Base-by-base conservation (phyloP, 2,113 vertebrate genomes). In the Mus spicilegus region DNA sequence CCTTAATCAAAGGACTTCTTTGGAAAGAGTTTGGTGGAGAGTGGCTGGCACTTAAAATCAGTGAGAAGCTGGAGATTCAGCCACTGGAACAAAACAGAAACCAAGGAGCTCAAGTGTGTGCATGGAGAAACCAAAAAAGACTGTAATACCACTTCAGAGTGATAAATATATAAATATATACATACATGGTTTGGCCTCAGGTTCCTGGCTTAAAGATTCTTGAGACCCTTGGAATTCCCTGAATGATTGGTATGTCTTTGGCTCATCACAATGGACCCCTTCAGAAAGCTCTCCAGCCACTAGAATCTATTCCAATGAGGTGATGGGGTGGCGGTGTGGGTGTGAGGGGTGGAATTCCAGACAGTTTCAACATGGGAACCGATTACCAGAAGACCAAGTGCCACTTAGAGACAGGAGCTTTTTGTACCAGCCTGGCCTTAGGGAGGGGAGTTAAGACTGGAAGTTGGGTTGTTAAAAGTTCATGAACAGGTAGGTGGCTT, bases 1-100 rank as follows among this genome's bases (percentile, higher is more conserved):
- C 87, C 49, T 70, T 49, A 92, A 93, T 58, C 80, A 56, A 94
- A 93, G 19, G 24, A 49, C 56, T 72, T 93, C 69, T 58, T 69
- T 42, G 78, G 86, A 78, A 91, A 63, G 26, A 49, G 70, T 33
- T n/a, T n/a, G 0, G 20, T 36, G 13, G 20, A 61, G 28, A 42
- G 24, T 61, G 14, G 14, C 24, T 49, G 39, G 36, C 30, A 17
- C 7, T 51, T 69, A 70, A 3, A 12, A 24, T 24, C 51, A 28
- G 13, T n/a, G 17, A 94, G 69, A 87, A 73, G 39, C 75, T 46
- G 8, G 20, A 92, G 13, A 56, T 22, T 4, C 46, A 72, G 72
- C 76, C 17, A 70, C 56, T 49, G 56, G 19, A 90, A 88, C 20
- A 16, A 91, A 24, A 5, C 69, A 17, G 39, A 17, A 81, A 46